Conservation (phyloP, 2,797 vertebrate species). For the Odontamblyopus rebecca region DNA sequence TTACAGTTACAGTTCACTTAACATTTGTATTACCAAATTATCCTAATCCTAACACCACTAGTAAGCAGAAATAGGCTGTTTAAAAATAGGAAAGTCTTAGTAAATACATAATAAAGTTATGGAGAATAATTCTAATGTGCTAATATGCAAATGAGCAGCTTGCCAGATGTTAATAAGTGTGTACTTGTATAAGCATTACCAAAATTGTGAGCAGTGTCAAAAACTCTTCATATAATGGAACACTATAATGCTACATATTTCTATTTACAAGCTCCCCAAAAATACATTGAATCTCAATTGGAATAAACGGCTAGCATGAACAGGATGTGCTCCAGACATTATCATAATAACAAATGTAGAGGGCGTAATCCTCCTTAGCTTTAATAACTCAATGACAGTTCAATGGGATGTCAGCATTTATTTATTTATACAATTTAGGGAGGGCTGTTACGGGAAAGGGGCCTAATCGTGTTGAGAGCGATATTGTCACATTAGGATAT, state of each 20-base stretch:
- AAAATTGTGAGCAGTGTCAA: conserved; percentile 38
- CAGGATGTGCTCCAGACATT: conserved; percentile 43
- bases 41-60: too few relatives aligned
- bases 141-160: too few relatives aligned
- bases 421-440: conserved; percentile 69
- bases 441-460: conserved; percentile 19
- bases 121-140: too few relatives aligned
- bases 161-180: too few relatives aligned
- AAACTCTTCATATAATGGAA: conserved; percentile 23
- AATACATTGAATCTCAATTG: conserved; percentile 54
- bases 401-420: conserved; percentile 62
- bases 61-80: too few relatives aligned
- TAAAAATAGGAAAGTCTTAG: too few relatives aligned
- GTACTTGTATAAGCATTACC: too few relatives aligned
- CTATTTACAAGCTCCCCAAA: conserved; percentile 67
- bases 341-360: conserved; percentile 59
- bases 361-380: conserved; percentile 48
- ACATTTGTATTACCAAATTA: too few relatives aligned
- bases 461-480: conserved; percentile 42
- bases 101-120: too few relatives aligned
- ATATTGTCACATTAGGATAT: conserved; percentile 23
- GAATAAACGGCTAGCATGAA: conserved; percentile 45
- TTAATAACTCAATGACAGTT: conserved; percentile 49
- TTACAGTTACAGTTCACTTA: too few relatives aligned
- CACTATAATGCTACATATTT: conserved; percentile 40